Percentiles rank a stretch among this genome's conserved stretches.
phyloP scores from a whole-genome alignment of 2,113 vertebrate species.

The Osmerus mordax region DNA sequence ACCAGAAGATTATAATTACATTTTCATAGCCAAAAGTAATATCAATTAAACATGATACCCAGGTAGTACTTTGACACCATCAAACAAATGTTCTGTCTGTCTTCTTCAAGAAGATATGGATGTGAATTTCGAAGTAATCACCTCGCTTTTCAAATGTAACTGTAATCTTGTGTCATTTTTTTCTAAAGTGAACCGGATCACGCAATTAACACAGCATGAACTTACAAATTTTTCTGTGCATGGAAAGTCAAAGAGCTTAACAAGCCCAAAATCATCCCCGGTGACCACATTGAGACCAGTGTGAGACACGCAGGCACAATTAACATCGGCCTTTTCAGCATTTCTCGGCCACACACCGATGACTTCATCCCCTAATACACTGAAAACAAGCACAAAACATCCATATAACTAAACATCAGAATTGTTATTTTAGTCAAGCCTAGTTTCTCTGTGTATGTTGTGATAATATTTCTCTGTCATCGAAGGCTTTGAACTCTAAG shows the following conservation, averaged over 20 bases:
- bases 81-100: no score
- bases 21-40: background rate
- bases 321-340: constrained; percentile 90
- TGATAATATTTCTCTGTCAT: no score
- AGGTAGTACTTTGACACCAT: no score
- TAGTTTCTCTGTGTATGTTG: no score
- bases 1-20: background rate
- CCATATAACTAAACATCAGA: no score
- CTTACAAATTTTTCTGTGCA: constrained; percentile 94
- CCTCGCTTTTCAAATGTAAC: no score
- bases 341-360: constrained; percentile 94
- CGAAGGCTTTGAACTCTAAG: no score
- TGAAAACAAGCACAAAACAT: constrained; percentile 43
- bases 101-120: no score
- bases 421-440: no score
- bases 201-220: background rate
- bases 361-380: constrained; percentile 91
- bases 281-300: constrained; percentile 86
- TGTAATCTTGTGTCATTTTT: no score
- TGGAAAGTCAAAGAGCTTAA: constrained; percentile 97
- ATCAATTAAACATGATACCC: background rate
- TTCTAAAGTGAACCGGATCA: background rate
- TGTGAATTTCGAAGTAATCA: no score
- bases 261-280: constrained; percentile 92
- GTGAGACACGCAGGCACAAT: constrained; percentile 90